These are phyloP conservation scores for Brenthis hecate DNA, from an alignment of 2,888 invertebrate species.

Conservation along the genomic window DNA sequence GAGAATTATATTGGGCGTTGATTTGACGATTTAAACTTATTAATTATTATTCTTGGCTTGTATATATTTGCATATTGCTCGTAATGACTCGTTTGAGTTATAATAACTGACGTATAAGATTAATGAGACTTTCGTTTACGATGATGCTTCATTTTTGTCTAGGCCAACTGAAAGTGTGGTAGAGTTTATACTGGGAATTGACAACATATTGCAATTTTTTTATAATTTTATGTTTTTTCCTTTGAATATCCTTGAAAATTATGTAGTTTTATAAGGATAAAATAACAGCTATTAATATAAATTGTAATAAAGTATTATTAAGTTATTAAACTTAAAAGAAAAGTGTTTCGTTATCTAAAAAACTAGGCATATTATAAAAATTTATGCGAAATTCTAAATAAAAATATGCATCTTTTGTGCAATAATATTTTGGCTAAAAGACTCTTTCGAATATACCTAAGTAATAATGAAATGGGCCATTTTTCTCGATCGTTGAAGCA, in stretches of 20 bases:
- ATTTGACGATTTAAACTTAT: conserved; percentile 22
- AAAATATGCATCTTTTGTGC: not conserved
- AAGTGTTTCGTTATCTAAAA: no score
- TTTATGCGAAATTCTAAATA: not conserved
- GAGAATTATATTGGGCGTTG: conserved; percentile 22
- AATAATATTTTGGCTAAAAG: conserved; percentile 1
- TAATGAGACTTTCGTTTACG: conserved; percentile 17
- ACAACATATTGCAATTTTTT: no score
- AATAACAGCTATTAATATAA: no score
- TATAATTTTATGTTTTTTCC: no score
- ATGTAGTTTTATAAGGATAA: no score
- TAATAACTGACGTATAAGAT: conserved; percentile 30
- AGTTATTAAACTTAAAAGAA: no score
- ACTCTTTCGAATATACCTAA: not conserved
- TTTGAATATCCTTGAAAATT: no score
- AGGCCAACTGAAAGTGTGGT: not conserved
- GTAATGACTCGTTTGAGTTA: conserved; percentile 40
- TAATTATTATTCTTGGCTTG: conserved; percentile 42
- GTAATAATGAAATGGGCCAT: conserved; percentile 23
- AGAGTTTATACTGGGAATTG: no score
- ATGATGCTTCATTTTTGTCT: conserved; percentile 11
- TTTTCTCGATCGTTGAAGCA: conserved; percentile 33
- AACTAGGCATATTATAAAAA: no score
- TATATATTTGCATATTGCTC: conserved; percentile 33
- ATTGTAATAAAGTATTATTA: no score